Conservation (phyloP, 2,888 invertebrate species). For the Ochropleura leucogaster region DNA sequence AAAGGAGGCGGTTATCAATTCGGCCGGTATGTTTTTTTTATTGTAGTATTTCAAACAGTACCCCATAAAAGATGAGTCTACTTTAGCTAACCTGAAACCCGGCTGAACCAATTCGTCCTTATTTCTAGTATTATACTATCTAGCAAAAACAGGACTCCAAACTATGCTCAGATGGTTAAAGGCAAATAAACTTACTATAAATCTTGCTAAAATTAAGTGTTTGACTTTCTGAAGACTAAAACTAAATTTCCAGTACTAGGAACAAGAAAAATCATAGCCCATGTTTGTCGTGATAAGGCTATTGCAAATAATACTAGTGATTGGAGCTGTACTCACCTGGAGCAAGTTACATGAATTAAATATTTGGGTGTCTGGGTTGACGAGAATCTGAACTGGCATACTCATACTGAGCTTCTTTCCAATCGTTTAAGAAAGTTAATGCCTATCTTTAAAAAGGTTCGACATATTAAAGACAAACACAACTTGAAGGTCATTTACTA, state of each 20-base stretch:
- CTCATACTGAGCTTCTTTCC: not conserved
- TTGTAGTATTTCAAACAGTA: too few species aligned
- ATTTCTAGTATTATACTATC: not conserved
- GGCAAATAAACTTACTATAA: not conserved
- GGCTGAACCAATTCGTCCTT: too few species aligned
- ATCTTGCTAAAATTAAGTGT: not conserved
- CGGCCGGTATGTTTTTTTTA: too few species aligned
- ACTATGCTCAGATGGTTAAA: not conserved
- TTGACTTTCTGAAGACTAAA: not conserved
- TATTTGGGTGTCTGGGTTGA: not conserved
- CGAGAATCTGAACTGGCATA: not conserved
- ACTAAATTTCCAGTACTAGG: not conserved
- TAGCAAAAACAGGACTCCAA: conserved; percentile 1
- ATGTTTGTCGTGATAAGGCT: not conserved
- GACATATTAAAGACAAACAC: too few species aligned
- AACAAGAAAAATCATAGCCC: conserved; percentile 1
- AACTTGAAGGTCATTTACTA: too few species aligned
- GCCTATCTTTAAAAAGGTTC: too few species aligned
- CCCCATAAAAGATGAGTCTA: too few species aligned
- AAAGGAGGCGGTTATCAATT: too few species aligned
- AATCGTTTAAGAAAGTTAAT: not conserved
- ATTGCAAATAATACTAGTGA: not conserved
- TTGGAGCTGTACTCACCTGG: too few species aligned
- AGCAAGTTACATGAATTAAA: not conserved
- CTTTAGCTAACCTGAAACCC: too few species aligned